A percentile compares a stretch with the other conserved stretches of the same genome.
Conservation (phyloP, 2,797 vertebrate genomes). For the Anabas testudineus region DNA sequence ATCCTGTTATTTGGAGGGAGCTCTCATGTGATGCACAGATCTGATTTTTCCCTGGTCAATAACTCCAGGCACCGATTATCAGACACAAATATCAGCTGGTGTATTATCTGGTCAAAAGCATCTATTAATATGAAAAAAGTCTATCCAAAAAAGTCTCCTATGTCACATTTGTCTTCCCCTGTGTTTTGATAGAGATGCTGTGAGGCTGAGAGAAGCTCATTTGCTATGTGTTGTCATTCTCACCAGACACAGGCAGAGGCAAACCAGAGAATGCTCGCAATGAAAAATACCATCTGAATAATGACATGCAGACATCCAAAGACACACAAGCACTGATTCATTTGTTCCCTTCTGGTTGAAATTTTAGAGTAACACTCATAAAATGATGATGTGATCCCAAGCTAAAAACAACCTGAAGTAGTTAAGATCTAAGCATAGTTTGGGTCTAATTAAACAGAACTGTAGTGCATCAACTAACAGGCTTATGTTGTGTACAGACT, state of each 20-base stretch:
- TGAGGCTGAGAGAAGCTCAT: conserved; percentile 21
- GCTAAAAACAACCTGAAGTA: too few species aligned
- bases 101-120: not conserved
- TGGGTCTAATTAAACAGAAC: too few species aligned
- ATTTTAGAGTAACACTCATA: not conserved
- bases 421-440: too few species aligned
- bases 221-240: conserved; percentile 26
- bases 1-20: not conserved
- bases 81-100: not conserved
- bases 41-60: not conserved
- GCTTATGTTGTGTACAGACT: conserved; percentile 4
- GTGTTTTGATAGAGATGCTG: conserved; percentile 21
- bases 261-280: not conserved
- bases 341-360: conserved; percentile 4
- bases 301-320: not conserved
- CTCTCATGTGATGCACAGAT: not conserved
- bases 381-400: too few species aligned
- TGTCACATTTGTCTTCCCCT: not conserved
- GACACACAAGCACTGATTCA: not conserved
- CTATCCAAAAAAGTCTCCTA: not conserved
- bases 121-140: not conserved
- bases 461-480: conserved; percentile 1
- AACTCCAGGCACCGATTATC: not conserved
- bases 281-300: conserved; percentile 24
- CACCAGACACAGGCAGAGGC: not conserved